These are phyloP conservation scores for Drosophila borealis DNA, from an alignment of 2,888 invertebrate genomes.

Conservation along the genomic window DNA sequence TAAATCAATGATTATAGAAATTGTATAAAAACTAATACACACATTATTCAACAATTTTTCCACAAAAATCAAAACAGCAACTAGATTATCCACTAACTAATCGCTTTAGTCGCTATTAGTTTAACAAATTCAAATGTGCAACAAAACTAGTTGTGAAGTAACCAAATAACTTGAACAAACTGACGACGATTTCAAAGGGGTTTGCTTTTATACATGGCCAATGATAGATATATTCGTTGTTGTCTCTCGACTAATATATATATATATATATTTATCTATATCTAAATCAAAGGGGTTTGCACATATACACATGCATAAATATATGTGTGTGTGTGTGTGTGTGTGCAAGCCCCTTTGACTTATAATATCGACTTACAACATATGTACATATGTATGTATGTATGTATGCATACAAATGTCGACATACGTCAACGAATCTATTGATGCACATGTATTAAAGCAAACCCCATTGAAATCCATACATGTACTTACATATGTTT, in stretches of 20 bases:
- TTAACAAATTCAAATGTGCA: slow-evolving; percentile 28
- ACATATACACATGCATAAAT: slow-evolving; percentile 18
- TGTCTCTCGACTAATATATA: slow-evolving; percentile 20
- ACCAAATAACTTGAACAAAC: slow-evolving; percentile 65
- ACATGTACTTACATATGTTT: background rate
- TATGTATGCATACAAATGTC: slow-evolving; percentile 8
- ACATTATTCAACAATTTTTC: too few relatives aligned
- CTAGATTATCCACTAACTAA: background rate
- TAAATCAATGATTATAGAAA: too few relatives aligned
- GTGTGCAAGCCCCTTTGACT: too few relatives aligned
- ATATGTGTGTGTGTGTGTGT: slow-evolving; percentile 5
- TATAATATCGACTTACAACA: slow-evolving; percentile 1
- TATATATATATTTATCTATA: slow-evolving; percentile 9
- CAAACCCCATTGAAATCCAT: too few relatives aligned
- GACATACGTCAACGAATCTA: too few relatives aligned
- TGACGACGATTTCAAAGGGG: slow-evolving; percentile 65
- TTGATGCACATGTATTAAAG: too few relatives aligned
- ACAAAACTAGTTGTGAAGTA: slow-evolving; percentile 58
- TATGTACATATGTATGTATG: slow-evolving; percentile 17
- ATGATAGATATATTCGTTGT: slow-evolving; percentile 37
- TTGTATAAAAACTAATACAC: background rate
- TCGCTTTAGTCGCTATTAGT: background rate
- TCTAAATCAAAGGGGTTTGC: slow-evolving; percentile 1
- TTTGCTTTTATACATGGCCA: slow-evolving; percentile 69
- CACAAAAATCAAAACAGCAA: background rate